Percentiles rank a stretch among this genome's conserved stretches.
phyloP scores from a whole-genome alignment of 2,113 vertebrate genomes.

The Toxotes jaculatrix region DNA sequence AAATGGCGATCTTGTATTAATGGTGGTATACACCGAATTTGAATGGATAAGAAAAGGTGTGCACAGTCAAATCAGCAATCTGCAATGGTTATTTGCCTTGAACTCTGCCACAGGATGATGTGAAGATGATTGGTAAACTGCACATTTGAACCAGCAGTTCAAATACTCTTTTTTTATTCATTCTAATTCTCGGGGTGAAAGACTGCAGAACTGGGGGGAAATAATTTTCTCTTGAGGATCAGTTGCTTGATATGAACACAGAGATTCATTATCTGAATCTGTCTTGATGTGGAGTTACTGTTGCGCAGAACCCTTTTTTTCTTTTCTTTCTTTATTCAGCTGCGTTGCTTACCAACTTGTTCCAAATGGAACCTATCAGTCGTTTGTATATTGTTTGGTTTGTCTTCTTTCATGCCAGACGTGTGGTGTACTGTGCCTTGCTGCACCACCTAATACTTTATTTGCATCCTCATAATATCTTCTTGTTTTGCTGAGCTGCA shows the following conservation, averaged over 20 bases:
- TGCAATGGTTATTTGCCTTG: slow-evolving; percentile 58
- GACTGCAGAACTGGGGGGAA: not conserved
- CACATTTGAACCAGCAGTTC: slow-evolving; percentile 1
- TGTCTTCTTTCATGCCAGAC: slow-evolving; percentile 4
- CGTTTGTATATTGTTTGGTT: slow-evolving; percentile 10
- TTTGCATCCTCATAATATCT: not conserved
- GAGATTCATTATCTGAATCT: slow-evolving; percentile 37
- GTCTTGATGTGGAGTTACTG: slow-evolving; percentile 42
- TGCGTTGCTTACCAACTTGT: slow-evolving; percentile 20
- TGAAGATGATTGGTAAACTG: not conserved
- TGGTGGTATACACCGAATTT: slow-evolving; percentile 3
- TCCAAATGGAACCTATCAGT: not conserved
- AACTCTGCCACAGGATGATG: not conserved
- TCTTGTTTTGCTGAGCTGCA: not conserved
- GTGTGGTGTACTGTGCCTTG: not conserved
- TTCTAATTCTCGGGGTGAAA: slow-evolving; percentile 15
- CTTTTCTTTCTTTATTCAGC: slow-evolving; percentile 2
- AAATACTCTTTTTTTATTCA: slow-evolving; percentile 35
- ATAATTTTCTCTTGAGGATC: not conserved
- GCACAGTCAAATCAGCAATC: slow-evolving; percentile 7
- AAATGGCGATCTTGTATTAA: not conserved
- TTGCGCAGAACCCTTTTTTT: not conserved
- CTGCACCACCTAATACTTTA: not conserved
- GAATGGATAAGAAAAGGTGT: slow-evolving; percentile 40
- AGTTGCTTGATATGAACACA: not conserved